These are phyloP conservation scores for Cheilosia vulpina DNA, from an alignment of 2,888 invertebrate genomes.

Conservation along the genomic window DNA sequence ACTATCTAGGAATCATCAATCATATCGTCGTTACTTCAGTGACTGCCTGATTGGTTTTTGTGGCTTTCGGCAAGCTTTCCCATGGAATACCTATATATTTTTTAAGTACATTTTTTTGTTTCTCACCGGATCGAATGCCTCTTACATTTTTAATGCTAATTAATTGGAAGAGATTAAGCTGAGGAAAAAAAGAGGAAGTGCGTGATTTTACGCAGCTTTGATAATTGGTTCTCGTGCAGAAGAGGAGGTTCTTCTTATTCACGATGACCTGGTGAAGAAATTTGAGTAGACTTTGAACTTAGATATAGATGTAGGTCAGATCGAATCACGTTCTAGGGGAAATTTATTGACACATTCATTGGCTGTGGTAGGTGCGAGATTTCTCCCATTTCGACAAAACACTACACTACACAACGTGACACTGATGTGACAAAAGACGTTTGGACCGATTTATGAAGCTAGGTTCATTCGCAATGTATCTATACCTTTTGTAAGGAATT, in stretches of 20 bases:
- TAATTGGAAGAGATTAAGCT: slow-evolving; percentile 4
- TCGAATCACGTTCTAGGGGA: too few species aligned
- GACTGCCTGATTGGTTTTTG: slow-evolving; percentile 61
- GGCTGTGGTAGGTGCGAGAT: too few species aligned
- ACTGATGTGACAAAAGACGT: too few species aligned
- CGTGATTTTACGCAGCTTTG: slow-evolving; percentile 12
- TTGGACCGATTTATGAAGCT: too few species aligned
- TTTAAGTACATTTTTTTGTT: not conserved
- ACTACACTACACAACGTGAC: too few species aligned
- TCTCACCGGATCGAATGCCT: too few species aligned
- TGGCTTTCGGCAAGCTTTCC: slow-evolving; percentile 57
- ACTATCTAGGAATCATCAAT: slow-evolving; percentile 57
- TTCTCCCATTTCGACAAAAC: too few species aligned
- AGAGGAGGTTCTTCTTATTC: not conserved
- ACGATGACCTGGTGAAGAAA: slow-evolving; percentile 20
- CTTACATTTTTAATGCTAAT: slow-evolving; percentile 31
- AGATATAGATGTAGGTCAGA: too few species aligned
- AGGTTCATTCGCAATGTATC: too few species aligned
- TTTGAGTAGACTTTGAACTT: not conserved
- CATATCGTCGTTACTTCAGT: slow-evolving; percentile 36
- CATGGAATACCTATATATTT: not conserved
- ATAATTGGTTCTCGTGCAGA: slow-evolving; percentile 46
- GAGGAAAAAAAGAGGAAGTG: slow-evolving; percentile 28
- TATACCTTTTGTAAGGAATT: too few species aligned
- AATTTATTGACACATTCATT: too few species aligned